A percentile compares a stretch with the other conserved stretches of the same genome.
These are phyloP conservation scores for Enteromius unitaeniatus DNA, from an alignment of 2,797 vertebrate species.

Conservation along the genomic window DNA sequence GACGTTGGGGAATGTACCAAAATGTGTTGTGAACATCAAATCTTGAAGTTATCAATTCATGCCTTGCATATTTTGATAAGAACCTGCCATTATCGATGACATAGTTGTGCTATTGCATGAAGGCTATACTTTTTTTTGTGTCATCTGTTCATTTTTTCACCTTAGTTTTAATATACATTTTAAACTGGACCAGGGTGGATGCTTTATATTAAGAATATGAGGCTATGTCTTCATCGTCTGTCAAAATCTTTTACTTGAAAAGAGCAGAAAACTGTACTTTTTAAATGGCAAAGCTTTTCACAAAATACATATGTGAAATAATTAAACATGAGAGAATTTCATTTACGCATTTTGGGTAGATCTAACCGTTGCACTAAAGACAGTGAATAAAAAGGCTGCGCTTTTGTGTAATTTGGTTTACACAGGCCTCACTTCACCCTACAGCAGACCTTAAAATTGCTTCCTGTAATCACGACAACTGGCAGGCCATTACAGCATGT, in stretches of 20 bases:
- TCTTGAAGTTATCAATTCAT: background rate
- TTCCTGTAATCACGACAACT: conserved; percentile 25
- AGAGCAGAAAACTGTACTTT: background rate
- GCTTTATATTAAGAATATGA: background rate
- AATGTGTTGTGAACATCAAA: background rate
- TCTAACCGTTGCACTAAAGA: conserved; percentile 15
- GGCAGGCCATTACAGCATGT: conserved; percentile 31
- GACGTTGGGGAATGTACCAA: background rate
- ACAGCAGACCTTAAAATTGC: conserved; percentile 37
- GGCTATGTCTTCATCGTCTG: background rate
- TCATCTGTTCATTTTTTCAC: background rate
- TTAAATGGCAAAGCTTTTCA: background rate
- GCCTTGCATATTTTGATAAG: background rate
- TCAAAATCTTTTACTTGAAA: background rate
- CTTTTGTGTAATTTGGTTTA: background rate
- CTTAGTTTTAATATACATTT: background rate
- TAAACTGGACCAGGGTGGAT: background rate
- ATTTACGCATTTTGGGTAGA: background rate
- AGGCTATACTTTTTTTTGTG: background rate
- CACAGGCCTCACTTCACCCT: conserved; percentile 12
- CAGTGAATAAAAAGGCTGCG: background rate
- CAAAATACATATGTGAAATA: background rate
- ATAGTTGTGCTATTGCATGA: background rate
- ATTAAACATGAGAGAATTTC: background rate
- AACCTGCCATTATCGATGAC: background rate